Evolutionary conservation across 2,113 vertebrate species (phyloP).

Genomic region (Hippopotamus amphibius): DNA sequence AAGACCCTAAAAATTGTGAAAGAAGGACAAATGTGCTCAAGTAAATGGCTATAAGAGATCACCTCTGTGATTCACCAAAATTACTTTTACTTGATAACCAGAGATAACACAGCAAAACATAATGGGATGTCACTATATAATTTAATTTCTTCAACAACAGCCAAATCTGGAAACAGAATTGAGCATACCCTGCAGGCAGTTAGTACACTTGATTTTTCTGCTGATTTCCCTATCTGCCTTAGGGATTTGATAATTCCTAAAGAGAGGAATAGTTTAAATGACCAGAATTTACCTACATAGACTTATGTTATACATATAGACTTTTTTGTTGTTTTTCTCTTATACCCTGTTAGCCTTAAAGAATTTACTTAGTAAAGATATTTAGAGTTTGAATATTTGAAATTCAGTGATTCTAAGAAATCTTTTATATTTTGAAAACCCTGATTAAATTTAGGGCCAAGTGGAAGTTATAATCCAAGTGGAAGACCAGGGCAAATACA

Average conservation of each 20-base stretch:
- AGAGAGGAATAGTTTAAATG: slow-evolving; percentile 55
- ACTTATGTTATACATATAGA: slow-evolving; percentile 6
- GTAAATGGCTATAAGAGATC: slow-evolving; percentile 21
- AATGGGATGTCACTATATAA: slow-evolving; percentile 41
- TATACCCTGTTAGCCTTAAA: slow-evolving; percentile 39
- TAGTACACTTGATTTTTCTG: slow-evolving; percentile 55
- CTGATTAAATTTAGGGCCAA: slow-evolving; percentile 36
- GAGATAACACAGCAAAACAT: slow-evolving; percentile 39
- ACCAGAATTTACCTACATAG: slow-evolving; percentile 15
- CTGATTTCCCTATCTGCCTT: slow-evolving; percentile 23
- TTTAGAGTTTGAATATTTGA: slow-evolving; percentile 53
- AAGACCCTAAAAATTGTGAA: slow-evolving; percentile 35
- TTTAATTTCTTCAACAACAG: slow-evolving; percentile 56
- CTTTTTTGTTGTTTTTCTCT: slow-evolving; percentile 28
- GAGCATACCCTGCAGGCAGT: slow-evolving; percentile 42
- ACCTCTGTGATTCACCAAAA: neutral
- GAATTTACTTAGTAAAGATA: slow-evolving; percentile 39
- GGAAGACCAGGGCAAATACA: slow-evolving; percentile 27
- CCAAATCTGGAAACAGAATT: slow-evolving; percentile 65
- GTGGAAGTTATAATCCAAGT: slow-evolving; percentile 21
- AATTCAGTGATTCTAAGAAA: slow-evolving; percentile 35
- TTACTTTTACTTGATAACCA: slow-evolving; percentile 53
- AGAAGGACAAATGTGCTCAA: neutral
- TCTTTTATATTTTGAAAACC: slow-evolving; percentile 51
- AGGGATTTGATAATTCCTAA: slow-evolving; percentile 64